Conservation (phyloP, 53 echinoderm and acorn worm genomes). For the Mesocentrotus franciscanus region DNA sequence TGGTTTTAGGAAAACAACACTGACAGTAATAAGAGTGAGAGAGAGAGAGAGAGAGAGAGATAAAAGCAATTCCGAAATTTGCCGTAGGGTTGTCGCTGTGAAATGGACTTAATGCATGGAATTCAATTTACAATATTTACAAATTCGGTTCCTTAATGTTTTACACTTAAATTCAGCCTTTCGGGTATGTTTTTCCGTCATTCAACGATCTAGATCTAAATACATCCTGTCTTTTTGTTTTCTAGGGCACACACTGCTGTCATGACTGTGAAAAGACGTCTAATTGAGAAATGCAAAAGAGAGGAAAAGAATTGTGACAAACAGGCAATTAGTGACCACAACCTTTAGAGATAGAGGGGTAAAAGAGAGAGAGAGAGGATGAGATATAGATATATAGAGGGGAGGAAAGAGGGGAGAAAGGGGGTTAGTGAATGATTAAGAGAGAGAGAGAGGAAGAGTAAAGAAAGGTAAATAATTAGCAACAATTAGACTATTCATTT, state of each 20-base stretch:
- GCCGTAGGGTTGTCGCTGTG: background rate
- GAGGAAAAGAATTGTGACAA: background rate
- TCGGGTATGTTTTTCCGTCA: background rate
- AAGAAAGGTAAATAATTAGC: no score
- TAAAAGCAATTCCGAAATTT: background rate
- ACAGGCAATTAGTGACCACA: background rate
- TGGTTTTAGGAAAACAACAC: background rate
- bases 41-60: background rate
- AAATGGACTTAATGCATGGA: constrained; percentile 48
- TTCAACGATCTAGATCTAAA: background rate
- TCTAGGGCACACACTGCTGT: background rate
- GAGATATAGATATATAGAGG: background rate
- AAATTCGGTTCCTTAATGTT: constrained; percentile 31
- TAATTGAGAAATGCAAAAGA: background rate
- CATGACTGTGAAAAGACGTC: background rate
- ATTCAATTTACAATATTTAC: constrained; percentile 53
- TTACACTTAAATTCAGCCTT: constrained; percentile 54
- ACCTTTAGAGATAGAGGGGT: background rate
- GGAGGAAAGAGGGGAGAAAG: background rate
- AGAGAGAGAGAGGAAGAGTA: background rate
- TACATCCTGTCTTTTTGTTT: background rate
- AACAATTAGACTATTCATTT: no score
- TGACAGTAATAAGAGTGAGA: background rate
- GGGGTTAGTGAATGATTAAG: background rate
- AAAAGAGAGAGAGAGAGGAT: background rate